Evolutionary conservation across 2,888 invertebrate species (phyloP), one percentile per base, ranked within the genome.

Genomic region (Melangyna quadrimaculata): DNA sequence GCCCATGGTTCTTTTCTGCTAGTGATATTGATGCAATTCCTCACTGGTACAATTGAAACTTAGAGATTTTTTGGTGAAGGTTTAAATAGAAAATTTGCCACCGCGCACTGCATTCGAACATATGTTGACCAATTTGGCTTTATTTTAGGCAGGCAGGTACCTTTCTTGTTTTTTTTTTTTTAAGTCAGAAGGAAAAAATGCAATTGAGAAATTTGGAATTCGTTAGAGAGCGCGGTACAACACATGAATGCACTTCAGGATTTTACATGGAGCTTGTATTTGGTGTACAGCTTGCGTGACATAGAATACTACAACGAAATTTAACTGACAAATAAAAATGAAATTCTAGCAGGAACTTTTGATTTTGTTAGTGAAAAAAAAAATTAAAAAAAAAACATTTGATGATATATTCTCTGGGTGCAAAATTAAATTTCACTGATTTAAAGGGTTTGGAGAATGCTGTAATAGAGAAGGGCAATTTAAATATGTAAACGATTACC

Each of bases 161-260:
- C 14, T 7, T 53, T 29, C 9, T 10, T 24, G 17, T 69, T 45
- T 32, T 59, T 5, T 69, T 40, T 35, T 5, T 29, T 45, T n/a
- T 0, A 24, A 24, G 29, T 67, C 32, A 19, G 45, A 57, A n/a
- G 8, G 19, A 48, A 67, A 72, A 73, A 73, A 69, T 82, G 73
- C 82, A 82, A 69, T 83, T 53, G 35, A 45, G 6, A 71, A 57
- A 75, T 71, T 84, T 71, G 79, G 57, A 57, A 79, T 79, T 65
- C 78, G 78, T 78, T 83, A 74, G 78, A 79, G 73, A 71, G 32
- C 45, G 67, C 48, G 61, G 22, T 32, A 53, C 59, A 65, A 65
- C 79, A 79, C 79, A 84, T 75, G 74, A 84, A 57, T 79, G 83
- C 83, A 79, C 59, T 79, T 22, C 53, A 43, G 57, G 51, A 40